Evolutionary conservation across 30 jellyfish, hydroid and myxozoan species (phyloP).

Genomic region (Phacellophora camtschatica): DNA sequence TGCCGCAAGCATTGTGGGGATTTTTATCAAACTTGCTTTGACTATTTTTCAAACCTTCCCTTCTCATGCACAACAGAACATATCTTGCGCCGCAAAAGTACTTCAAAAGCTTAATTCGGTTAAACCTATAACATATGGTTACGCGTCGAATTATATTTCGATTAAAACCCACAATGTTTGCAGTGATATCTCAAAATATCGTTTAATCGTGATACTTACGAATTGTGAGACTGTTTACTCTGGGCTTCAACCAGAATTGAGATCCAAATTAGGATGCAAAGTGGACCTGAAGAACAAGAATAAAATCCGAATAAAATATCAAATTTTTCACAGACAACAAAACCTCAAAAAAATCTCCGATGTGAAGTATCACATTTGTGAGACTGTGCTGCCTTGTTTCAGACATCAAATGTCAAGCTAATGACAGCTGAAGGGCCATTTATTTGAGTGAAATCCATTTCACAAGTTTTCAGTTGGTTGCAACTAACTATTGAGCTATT

Average conservation of each 20-base stretch:
- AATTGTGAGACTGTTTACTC: slow-evolving; percentile 31
- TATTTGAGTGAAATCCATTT: slow-evolving; percentile 27
- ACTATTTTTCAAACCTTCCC: no score
- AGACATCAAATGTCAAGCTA: slow-evolving; percentile 24
- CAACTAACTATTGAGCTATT: slow-evolving; percentile 38
- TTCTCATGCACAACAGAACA: no score
- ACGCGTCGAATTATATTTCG: background rate
- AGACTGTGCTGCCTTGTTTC: background rate
- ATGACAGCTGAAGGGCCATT: slow-evolving; percentile 46
- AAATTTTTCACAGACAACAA: no score
- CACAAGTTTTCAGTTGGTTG: slow-evolving; percentile 31
- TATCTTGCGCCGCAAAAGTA: no score
- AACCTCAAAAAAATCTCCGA: no score
- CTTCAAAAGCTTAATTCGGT: no score
- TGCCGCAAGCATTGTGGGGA: no score
- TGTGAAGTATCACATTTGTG: background rate
- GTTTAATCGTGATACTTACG: slow-evolving; percentile 39
- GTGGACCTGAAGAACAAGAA: slow-evolving; percentile 19
- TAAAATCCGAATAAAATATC: background rate
- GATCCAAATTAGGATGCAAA: slow-evolving; percentile 24
- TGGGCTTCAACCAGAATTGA: slow-evolving; percentile 35
- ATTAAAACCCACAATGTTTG: slow-evolving; percentile 50
- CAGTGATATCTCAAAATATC: slow-evolving; percentile 29
- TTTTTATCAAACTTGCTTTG: no score
- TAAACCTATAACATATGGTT: no score